Base-by-base conservation (phyloP, 2,113 vertebrate species). In the Pseudorasbora parva region DNA sequence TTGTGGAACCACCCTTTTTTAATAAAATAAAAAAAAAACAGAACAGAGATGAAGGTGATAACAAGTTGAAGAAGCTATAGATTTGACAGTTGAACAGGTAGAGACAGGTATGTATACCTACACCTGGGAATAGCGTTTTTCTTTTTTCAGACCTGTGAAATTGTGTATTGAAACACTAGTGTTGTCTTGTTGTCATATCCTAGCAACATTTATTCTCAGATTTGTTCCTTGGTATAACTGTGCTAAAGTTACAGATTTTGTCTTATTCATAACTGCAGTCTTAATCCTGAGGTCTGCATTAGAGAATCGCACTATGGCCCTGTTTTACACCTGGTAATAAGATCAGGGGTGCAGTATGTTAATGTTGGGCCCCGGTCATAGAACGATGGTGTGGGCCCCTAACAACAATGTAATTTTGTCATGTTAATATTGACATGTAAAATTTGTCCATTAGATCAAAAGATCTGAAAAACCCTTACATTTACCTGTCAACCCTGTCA, bases 231-330 rank as follows among this genome's bases (percentile, higher is more conserved):
- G 43, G 27, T 23, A 47, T 23, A 72, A 72, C 21, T 9, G 37
- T 47, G n/a, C n/a, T 72, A 45, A 71, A 71, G 37, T n/a, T n/a
- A 23, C 21, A 72, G 41, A 15, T 72, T 69, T 69, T 43, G 57
- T 12, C 25, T 25, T 60, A 60, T 60, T 60, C 23, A 59, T 10
- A 59, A 59, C n/a, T 59, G 3, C 56, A 11, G 21, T 57, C 56
- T 57, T 10, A n/a, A 57, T 57, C 54, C 21, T 57, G 54, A 57
- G 54, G 21, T 54, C 54, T 56, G 54, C 54, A n/a, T 59, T 59
- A 62, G 25, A 30, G 14, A 64, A 19, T 1, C 62, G 33, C 27
- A 33, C 6, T 64, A 64, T 30, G 33, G 33, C 33, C 33, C 33
- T 37, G 33, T 37, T 37, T n/a, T 37, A 37, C 5, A 37, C 33